Percentiles rank a stretch among this genome's conserved stretches.
Conservation (phyloP, 2,797 vertebrate genomes). For the Alauda arvensis region DNA sequence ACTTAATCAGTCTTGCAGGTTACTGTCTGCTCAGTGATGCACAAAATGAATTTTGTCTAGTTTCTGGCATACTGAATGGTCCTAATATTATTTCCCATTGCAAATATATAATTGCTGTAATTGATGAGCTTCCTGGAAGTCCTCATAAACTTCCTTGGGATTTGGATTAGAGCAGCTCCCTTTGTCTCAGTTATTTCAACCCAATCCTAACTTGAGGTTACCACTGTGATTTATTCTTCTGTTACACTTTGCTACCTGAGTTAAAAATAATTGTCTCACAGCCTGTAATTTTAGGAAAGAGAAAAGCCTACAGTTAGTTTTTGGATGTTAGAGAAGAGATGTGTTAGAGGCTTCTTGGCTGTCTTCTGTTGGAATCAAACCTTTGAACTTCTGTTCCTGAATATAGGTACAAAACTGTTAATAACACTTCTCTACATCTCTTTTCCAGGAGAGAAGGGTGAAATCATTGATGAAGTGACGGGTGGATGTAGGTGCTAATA, state of each 20-base stretch:
- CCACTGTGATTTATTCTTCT: conserved; percentile 29
- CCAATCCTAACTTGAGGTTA: neutral
- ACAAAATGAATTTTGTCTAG: neutral
- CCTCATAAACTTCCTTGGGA: neutral
- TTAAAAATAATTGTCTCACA: neutral
- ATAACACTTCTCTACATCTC: neutral
- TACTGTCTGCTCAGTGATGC: neutral
- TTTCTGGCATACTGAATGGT: neutral
- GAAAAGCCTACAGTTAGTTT: neutral
- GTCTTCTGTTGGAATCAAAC: neutral
- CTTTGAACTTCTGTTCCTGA: conserved; percentile 12
- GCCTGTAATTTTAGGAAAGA: neutral
- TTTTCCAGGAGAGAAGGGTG: neutral
- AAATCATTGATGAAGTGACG: neutral
- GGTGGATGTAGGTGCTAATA: conserved; percentile 21
- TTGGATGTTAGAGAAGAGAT: neutral
- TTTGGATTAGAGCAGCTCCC: neutral
- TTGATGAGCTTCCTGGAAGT: neutral
- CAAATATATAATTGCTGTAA: neutral
- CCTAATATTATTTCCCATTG: neutral
- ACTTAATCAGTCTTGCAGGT: neutral
- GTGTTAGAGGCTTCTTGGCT: neutral
- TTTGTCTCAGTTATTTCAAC: neutral
- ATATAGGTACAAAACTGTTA: conserved; percentile 10
- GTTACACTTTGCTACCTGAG: conserved; percentile 30